These are phyloP conservation scores for Paracentrotus lividus DNA, from an alignment of 53 echinoderm and acorn worm genomes.

Conservation along the genomic window DNA sequence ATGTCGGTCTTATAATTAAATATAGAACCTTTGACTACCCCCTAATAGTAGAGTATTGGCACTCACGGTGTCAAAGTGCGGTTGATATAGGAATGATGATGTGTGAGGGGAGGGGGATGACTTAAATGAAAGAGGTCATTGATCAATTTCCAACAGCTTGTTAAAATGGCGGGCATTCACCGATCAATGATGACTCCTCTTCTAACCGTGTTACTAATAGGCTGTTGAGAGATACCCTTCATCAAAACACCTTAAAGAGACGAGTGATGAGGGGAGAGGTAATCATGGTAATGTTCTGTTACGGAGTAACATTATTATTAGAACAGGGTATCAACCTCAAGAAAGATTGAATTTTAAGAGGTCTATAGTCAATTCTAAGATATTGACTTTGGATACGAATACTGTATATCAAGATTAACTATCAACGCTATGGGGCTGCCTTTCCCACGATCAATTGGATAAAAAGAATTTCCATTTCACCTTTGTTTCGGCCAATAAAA, in stretches of 20 bases:
- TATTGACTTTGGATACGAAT: too few species aligned
- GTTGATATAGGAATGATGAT: too few species aligned
- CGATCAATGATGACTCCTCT: constrained; percentile 18
- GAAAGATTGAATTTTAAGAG: too few species aligned
- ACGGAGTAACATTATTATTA: too few species aligned
- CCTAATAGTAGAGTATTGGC: not conserved
- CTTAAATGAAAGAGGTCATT: not conserved
- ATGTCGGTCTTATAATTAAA: not conserved
- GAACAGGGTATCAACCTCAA: too few species aligned
- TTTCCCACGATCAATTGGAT: too few species aligned
- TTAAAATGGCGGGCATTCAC: constrained; percentile 24
- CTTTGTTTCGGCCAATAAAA: not conserved
- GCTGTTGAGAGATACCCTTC: constrained; percentile 24
- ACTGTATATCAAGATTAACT: too few species aligned
- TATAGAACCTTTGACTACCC: not conserved
- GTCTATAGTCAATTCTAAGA: too few species aligned
- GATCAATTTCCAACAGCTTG: constrained; percentile 40
- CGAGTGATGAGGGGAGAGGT: not conserved
- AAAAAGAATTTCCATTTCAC: too few species aligned
- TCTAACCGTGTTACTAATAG: constrained; percentile 46
- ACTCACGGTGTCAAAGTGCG: not conserved
- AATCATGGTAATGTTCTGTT: too few species aligned
- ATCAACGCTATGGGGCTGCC: too few species aligned
- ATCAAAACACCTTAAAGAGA: constrained; percentile 28
- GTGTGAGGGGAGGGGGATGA: not conserved